Conservation (phyloP, 1,140 invertebrate genomes). For the Medauroidea extradentata region DNA sequence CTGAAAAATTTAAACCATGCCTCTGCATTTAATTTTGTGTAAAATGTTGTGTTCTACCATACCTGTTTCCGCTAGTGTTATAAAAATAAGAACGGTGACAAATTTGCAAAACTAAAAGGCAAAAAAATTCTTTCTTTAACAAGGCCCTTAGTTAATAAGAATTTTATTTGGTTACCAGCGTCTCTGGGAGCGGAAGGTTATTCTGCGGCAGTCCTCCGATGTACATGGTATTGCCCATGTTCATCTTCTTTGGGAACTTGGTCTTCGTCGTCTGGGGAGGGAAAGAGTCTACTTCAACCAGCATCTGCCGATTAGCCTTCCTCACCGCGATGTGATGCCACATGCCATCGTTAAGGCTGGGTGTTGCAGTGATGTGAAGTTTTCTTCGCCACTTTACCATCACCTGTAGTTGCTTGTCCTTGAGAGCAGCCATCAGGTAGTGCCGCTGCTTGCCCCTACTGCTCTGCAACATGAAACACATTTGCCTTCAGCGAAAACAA, state of each 20-base stretch:
- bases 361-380: constrained; percentile 55
- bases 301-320: constrained; percentile 58
- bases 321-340: constrained; percentile 74
- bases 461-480: constrained; percentile 47
- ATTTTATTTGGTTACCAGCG: too few species aligned
- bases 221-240: constrained; percentile 65
- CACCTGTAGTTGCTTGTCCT: constrained; percentile 65
- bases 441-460: constrained; percentile 60
- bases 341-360: constrained; percentile 68
- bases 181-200: constrained; percentile 39
- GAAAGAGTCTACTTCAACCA: constrained; percentile 59
- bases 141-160: too few species aligned
- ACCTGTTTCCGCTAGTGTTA: too few species aligned
- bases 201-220: constrained; percentile 71
- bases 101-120: too few species aligned
- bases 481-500: too few species aligned
- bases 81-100: too few species aligned
- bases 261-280: constrained; percentile 12
- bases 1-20: too few species aligned
- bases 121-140: too few species aligned
- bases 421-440: constrained; percentile 65
- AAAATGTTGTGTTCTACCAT: too few species aligned
- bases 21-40: too few species aligned
- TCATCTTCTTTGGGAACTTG: constrained; percentile 63
- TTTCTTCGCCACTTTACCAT: constrained; percentile 61